Base-by-base conservation (phyloP, 2,888 invertebrate genomes). In the Oscheius onirici region DNA sequence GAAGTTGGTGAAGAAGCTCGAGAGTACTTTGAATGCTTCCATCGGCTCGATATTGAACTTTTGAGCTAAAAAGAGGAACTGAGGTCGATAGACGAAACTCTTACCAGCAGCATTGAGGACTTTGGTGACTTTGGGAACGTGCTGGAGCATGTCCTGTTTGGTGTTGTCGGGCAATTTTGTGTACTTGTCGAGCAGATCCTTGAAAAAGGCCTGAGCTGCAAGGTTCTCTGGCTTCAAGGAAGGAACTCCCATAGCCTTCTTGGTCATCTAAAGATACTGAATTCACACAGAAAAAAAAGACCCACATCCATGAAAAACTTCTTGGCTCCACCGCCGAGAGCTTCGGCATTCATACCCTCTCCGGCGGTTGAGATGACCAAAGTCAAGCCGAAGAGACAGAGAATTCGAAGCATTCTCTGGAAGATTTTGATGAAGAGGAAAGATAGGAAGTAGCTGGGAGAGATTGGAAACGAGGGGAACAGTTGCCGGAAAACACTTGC, bases 171-270 rank as follows among this genome's bases (percentile, higher is more conserved):
- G 76, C 52, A 79, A 41, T 44, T 77, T 77, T 3, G 79, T 77
- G 63, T 76, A 79, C 46, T 75, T 79, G 49, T 77, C 77, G 11
- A 77, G 57, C 17, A 79, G 73, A 10, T 65, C 61, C 40, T 74
- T 69, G 74, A 79, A 79, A 65, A 79, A 79, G 0, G 77, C 73
- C 54, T 77, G 79, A 10, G 77, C 79, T 6, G 77, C 79, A 15
- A 77, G 72, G 22, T 79, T 79, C 52, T 79, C 79, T 0, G 79
- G 79, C 26, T 77, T 77, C 41, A 79, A 49, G 0, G 76, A 76
- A 11, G 79, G 77, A 2, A 79, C 77, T 28, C 77, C 79, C 79
- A 79, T 79, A 11, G 74, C 79, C 72, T 79, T 75, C 44, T 79
- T 79, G 0, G 79, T 79, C 77, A 79, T 79, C 79, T 79, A 68